Percentiles rank a stretch among this genome's conserved stretches.
Evolutionary conservation across 1,140 invertebrate species (phyloP).

Genomic region (Pseudomyrmex concolor): DNA sequence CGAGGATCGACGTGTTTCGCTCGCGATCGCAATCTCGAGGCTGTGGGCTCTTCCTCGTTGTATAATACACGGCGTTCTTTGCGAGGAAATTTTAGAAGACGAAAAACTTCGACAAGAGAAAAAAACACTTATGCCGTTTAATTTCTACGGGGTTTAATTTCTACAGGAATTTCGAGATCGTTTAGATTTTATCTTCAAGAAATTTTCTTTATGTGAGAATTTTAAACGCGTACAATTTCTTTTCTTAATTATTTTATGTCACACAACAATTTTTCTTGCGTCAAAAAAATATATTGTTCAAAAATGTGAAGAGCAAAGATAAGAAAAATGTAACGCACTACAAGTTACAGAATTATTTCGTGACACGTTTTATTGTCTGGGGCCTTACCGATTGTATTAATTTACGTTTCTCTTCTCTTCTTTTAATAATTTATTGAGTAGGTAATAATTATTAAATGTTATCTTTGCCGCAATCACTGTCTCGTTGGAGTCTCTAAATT

Average conservation of each 20-base stretch:
- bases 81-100: background rate
- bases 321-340: background rate
- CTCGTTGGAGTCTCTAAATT: conserved; percentile 3
- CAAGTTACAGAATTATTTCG: too few relatives aligned
- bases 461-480: background rate
- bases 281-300: background rate
- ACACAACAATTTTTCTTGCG: too few relatives aligned
- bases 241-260: too few relatives aligned
- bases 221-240: too few relatives aligned
- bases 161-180: background rate
- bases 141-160: background rate
- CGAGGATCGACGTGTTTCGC: background rate
- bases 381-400: background rate
- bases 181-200: background rate
- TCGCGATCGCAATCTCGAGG: background rate
- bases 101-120: background rate
- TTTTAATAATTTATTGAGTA: background rate
- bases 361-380: too few relatives aligned
- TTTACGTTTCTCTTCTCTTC: background rate
- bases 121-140: background rate
- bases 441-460: background rate
- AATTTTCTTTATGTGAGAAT: too few relatives aligned
- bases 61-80: background rate
- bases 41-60: background rate
- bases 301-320: background rate